phyloP scores from a whole-genome alignment of 2,888 invertebrate genomes.

The Anorthoa munda region DNA sequence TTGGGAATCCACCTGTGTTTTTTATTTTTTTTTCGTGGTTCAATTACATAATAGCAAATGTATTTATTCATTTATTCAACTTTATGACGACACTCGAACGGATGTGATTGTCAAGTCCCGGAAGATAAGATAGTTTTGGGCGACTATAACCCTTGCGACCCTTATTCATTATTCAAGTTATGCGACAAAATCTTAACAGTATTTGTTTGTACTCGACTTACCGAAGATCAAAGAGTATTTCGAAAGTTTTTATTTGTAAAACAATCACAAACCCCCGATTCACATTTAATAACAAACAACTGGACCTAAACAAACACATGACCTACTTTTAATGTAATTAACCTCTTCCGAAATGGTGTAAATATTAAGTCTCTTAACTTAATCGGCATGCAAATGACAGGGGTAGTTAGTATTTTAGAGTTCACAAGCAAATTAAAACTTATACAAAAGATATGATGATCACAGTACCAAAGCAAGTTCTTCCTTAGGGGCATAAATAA shows the following conservation, averaged over 20 bases:
- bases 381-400: neutral
- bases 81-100: constrained; percentile 61
- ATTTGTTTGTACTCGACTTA: constrained; percentile 60
- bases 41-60: constrained; percentile 61
- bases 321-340: neutral
- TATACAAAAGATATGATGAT: neutral
- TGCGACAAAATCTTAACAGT: constrained; percentile 77
- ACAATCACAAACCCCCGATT: neutral
- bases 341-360: neutral
- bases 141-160: constrained; percentile 76
- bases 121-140: constrained; percentile 77
- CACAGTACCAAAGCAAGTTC: neutral
- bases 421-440: neutral
- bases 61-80: constrained; percentile 66
- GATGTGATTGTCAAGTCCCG: constrained; percentile 71
- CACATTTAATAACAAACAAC: constrained; percentile 10
- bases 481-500: neutral
- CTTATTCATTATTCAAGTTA: constrained; percentile 81
- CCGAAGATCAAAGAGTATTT: constrained; percentile 36
- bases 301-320: constrained; percentile 1
- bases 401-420: neutral
- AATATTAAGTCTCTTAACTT: constrained; percentile 1
- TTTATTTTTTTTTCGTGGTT: constrained; percentile 21
- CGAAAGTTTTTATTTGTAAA: constrained; percentile 13
- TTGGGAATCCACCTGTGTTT: neutral